A percentile compares a stretch with the other conserved stretches of the same genome.
Evolutionary conservation across 2,113 vertebrate species (phyloP).

Genomic region (Apodemus sylvaticus): DNA sequence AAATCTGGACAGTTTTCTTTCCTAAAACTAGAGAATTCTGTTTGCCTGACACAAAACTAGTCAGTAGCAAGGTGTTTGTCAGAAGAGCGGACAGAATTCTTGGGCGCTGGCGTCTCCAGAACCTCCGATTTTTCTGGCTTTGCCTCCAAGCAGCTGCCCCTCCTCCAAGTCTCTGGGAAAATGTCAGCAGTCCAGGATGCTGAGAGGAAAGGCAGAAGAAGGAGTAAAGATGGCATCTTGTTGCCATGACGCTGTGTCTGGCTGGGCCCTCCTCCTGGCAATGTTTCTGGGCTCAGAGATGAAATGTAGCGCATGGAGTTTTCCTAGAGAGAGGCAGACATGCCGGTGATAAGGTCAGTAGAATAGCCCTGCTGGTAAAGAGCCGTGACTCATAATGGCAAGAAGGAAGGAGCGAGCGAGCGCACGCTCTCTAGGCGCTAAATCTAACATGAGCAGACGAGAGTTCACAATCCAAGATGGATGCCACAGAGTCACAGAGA

Average conservation of each 20-base stretch:
- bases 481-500: not conserved
- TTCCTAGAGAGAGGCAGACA: not conserved
- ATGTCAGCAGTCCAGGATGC: not conserved
- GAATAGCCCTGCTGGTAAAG: not conserved
- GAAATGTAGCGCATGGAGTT: not conserved
- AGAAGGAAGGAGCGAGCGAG: no score
- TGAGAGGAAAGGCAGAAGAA: not conserved
- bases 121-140: not conserved
- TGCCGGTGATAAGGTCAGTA: not conserved
- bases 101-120: no score
- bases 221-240: not conserved
- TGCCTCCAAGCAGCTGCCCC: accelerated
- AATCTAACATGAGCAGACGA: not conserved
- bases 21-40: not conserved
- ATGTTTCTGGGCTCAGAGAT: not conserved
- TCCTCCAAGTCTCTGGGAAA: not conserved
- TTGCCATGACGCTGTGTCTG: not conserved
- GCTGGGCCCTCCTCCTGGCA: not conserved
- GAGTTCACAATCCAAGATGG: not conserved
- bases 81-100: accelerated
- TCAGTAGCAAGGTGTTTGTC: not conserved
- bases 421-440: not conserved
- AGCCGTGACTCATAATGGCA: not conserved
- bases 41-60: not conserved
- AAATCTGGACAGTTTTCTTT: not conserved